Evolutionary conservation across 2,888 invertebrate species (phyloP), one percentile per base, ranked within the genome.

Genomic region (Drosophila mimetica): DNA sequence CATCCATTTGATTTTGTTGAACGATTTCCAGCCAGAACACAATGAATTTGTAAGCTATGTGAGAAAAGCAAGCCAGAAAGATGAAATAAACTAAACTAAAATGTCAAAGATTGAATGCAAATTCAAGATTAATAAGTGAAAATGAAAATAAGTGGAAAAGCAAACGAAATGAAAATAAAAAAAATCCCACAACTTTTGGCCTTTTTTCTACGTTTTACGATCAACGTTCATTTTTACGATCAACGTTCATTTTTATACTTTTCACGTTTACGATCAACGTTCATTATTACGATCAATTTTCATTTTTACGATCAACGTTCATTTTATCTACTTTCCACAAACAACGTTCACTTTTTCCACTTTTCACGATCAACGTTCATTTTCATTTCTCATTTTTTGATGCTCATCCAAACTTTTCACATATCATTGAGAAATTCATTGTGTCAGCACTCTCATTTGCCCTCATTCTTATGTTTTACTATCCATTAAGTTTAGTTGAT

Each of bases 41-140:
- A 90, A 89, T 90, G 90, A 89, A 90, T 89, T 89, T 89, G 86
- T 88, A 79, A 86, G 81, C 75, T 87, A 77, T 76, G 77, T 76
- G 71, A 76, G 76, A 77, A 72, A 71, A 64, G 44, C 4, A 44
- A 28, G 6, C 7, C 30, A 13, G 7, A 46, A 22, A 18, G 25
- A 46, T 36, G 46, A 48, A 47, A 6, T 7, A 25, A 46, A 14
- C 16, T 7, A 9, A 32, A 66, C 64, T 66, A 72, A 58, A 61
- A 32, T 61, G 66, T 71, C 57, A 58, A 74, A 69, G 2, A 71
- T 22, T 32, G 34, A 63, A 53, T 53, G 76, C 60, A 72, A 76
- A 76, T 74, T 76, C 64, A 69, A 74, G 46, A 46, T 44, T 53
- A 41, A 55, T 46, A 53, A 41, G 14, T n/a, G 13, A 44, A 44